phyloP scores from a whole-genome alignment of 2,113 vertebrate species.

The Engystomops pustulosus region DNA sequence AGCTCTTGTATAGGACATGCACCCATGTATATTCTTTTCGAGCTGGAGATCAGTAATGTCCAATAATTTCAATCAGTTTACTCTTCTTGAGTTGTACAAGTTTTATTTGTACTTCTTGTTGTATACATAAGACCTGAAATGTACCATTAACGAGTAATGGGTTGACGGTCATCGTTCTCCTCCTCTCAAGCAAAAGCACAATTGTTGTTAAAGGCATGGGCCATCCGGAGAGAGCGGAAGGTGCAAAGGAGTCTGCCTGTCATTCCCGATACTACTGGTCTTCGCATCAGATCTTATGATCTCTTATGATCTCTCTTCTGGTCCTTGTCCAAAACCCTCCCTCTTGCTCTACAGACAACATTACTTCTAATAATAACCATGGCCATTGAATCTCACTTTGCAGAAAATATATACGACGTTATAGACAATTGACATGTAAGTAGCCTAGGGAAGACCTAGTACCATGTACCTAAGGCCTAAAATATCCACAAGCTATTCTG shows the following conservation, averaged over 20 bases:
- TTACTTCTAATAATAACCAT: too few relatives aligned
- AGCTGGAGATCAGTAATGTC: neutral
- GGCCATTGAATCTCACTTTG: too few relatives aligned
- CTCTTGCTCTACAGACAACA: too few relatives aligned
- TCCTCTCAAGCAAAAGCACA: constrained; percentile 22
- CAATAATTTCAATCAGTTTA: neutral
- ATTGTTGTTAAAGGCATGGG: constrained; percentile 23
- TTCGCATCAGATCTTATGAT: too few relatives aligned
- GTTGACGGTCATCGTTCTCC: neutral
- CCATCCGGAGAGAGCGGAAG: neutral
- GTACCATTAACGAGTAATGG: neutral
- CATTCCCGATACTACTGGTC: too few relatives aligned
- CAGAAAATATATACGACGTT: too few relatives aligned
- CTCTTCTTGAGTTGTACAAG: neutral
- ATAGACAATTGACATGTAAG: too few relatives aligned
- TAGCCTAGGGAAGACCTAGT: too few relatives aligned
- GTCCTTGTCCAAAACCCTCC: too few relatives aligned
- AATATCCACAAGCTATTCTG: neutral
- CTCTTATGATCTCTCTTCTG: too few relatives aligned
- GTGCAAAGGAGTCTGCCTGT: neutral
- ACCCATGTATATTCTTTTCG: neutral
- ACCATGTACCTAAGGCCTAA: too few relatives aligned
- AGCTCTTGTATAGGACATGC: neutral
- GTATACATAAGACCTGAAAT: neutral
- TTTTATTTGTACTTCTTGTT: constrained; percentile 30